Evolutionary conservation across 2,888 invertebrate species (phyloP).

Genomic region (Anticlea derivata): DNA sequence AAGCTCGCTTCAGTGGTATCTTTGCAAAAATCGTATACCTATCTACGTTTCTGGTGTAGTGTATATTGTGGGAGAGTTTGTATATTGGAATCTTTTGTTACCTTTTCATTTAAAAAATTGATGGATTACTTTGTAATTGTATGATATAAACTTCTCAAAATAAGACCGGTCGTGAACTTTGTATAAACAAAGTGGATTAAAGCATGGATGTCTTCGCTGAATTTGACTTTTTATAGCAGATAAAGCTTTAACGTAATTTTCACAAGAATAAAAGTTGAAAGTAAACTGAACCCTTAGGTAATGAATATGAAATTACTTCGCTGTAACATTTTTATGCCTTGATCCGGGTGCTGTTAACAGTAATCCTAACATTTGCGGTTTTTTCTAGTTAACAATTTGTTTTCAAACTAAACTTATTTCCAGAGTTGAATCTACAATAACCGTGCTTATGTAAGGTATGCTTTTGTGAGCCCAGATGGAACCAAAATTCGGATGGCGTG

Average conservation of each 20-base stretch:
- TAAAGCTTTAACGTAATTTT: constrained; percentile 49
- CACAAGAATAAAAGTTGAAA: constrained; percentile 46
- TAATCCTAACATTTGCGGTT: constrained; percentile 23
- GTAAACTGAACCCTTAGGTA: constrained; percentile 45
- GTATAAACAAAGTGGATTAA: constrained; percentile 41
- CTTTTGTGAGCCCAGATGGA: too few species aligned
- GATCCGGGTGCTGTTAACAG: constrained; percentile 34
- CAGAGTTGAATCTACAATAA: too few species aligned
- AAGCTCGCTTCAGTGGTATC: too few species aligned
- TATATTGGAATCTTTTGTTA: too few species aligned
- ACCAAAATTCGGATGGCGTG: too few species aligned
- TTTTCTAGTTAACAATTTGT: constrained; percentile 1
- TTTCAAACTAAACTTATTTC: too few species aligned
- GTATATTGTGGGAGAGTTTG: too few species aligned
- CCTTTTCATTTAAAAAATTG: neutral
- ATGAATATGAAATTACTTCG: constrained; percentile 49
- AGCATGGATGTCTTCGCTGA: constrained; percentile 41
- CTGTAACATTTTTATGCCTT: constrained; percentile 44
- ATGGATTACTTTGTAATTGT: constrained; percentile 12
- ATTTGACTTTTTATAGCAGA: constrained; percentile 46
- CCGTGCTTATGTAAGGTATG: too few species aligned
- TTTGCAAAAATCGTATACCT: too few species aligned
- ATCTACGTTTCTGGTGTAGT: too few species aligned
- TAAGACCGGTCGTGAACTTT: constrained; percentile 16
- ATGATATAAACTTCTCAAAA: constrained; percentile 14